Base-by-base conservation (phyloP, 92 coral and sea anemone species). In the Palythoa heliodiscus region DNA sequence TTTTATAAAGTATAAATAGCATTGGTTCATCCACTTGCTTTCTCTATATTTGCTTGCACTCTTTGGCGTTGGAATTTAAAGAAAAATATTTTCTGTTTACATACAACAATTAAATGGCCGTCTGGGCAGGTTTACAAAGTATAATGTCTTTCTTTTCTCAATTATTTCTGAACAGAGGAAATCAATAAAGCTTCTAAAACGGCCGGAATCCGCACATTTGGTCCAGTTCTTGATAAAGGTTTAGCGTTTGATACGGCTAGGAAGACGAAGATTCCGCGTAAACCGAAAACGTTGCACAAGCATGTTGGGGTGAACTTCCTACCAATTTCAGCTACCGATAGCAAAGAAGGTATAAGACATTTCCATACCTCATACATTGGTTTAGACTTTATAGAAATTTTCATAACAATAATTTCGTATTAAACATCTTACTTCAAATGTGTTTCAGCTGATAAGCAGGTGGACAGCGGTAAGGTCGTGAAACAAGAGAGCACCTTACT, bases 151-250 rank as follows among this genome's bases (percentile, higher is more conserved):
- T 23, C 9, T 17, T 52, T 20, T 52, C 10, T 52, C 24, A 2
- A 55, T 79, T 37, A 3, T 86, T 16, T 63, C 37, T 76, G 70
- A 14, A 39, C 91, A 93, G 98, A 93, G 87, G 98, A 93, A 64
- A 89, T 93, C 75, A 89, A 94, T 50, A 83, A 92, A 70, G 80
- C 91, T 0, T 85, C 92, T 3, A 90, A 88, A 29, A 92, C 91
- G 16, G 89, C 93, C 19, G 98, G 95, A 22, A 93, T 93, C 40
- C 89, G 89, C 74, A 92, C 95, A 7, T 92, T 93, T 72, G 91
- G 91, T 20, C 87, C 95, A n/a, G 90, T 82, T 40, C 87, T 93
- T 50, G 98, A 93, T 60, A 87, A 93, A n/a, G 98, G 98, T 23
- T 54, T 81, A 47, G 54, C 76, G 11, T 75, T 67, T 77, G 71